Evolutionary conservation across 2,113 vertebrate genomes (phyloP).

Genomic region (Pyrgilauda ruficollis): DNA sequence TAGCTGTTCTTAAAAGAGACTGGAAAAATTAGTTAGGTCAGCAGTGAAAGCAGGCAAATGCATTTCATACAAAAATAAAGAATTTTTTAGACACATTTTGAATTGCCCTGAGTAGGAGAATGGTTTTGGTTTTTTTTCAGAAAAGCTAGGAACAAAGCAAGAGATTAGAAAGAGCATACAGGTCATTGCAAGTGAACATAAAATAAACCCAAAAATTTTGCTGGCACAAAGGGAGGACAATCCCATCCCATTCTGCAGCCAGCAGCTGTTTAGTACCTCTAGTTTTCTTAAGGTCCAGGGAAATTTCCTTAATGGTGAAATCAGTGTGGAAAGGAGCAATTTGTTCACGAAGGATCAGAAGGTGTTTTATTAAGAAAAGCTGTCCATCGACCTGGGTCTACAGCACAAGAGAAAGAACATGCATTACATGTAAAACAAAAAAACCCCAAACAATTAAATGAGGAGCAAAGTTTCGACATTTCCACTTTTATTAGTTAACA

Average conservation of each 20-base stretch:
- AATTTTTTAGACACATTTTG: neutral
- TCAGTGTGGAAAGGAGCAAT: constrained; percentile 99
- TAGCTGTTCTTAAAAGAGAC: neutral
- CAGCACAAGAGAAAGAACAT: constrained; percentile 68
- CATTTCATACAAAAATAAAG: neutral
- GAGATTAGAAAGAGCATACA: constrained; percentile 48
- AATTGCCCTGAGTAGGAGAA: neutral
- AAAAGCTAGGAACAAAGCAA: constrained; percentile 21
- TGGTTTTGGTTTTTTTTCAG: neutral
- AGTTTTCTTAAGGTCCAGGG: constrained; percentile 99
- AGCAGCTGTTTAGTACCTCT: constrained; percentile 85
- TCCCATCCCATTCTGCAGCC: constrained; percentile 53
- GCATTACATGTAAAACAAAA: neutral
- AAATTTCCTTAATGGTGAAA: constrained; percentile 99
- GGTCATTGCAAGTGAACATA: constrained; percentile 81
- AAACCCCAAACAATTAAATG: neutral
- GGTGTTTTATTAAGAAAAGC: constrained; percentile 99
- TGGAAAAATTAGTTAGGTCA: neutral
- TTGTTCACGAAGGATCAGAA: constrained; percentile 98
- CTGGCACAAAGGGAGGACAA: constrained; percentile 56
- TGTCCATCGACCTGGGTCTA: constrained; percentile 95
- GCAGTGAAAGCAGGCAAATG: neutral
- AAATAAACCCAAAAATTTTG: constrained; percentile 69
- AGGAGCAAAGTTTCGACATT: neutral
- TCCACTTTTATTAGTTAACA: neutral